Evolutionary conservation across 2,113 vertebrate genomes (phyloP).

Genomic region (Empidonax traillii): DNA sequence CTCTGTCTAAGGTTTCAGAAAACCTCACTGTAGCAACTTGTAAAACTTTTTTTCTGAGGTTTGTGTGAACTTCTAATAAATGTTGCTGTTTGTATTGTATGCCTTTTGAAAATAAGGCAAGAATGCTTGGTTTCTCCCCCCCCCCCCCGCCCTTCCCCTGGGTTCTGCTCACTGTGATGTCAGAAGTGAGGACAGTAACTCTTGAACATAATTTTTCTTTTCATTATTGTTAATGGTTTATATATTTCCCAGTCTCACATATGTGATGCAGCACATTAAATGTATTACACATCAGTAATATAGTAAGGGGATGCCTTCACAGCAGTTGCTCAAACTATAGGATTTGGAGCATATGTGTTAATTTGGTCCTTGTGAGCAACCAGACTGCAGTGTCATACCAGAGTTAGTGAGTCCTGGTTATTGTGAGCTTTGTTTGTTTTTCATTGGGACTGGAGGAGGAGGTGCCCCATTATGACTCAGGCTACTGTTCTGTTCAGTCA

Average conservation of each 20-base stretch:
- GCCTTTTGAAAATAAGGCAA: not conserved
- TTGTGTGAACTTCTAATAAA: not conserved
- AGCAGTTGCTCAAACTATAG: not conserved
- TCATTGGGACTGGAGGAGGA: not conserved
- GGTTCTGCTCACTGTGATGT: not conserved
- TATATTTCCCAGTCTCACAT: not conserved
- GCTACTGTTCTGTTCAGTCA: not conserved
- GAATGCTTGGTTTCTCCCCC: not conserved
- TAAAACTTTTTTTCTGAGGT: not conserved
- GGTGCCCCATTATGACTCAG: rapidly evolving
- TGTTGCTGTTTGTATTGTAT: not conserved
- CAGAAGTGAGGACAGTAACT: not conserved
- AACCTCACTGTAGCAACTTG: not conserved
- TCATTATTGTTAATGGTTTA: not conserved
- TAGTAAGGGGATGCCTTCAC: not conserved
- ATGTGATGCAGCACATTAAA: not conserved
- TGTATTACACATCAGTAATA: not conserved
- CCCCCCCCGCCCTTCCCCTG: too few species aligned
- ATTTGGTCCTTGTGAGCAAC: not conserved
- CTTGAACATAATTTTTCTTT: not conserved
- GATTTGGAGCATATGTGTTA: not conserved
- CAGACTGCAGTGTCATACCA: not conserved
- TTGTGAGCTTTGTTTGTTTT: not conserved
- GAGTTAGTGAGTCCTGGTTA: not conserved
- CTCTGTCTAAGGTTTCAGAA: not conserved